Conservation (phyloP, 2,888 invertebrate genomes). For the Sminthurides aquaticus region DNA sequence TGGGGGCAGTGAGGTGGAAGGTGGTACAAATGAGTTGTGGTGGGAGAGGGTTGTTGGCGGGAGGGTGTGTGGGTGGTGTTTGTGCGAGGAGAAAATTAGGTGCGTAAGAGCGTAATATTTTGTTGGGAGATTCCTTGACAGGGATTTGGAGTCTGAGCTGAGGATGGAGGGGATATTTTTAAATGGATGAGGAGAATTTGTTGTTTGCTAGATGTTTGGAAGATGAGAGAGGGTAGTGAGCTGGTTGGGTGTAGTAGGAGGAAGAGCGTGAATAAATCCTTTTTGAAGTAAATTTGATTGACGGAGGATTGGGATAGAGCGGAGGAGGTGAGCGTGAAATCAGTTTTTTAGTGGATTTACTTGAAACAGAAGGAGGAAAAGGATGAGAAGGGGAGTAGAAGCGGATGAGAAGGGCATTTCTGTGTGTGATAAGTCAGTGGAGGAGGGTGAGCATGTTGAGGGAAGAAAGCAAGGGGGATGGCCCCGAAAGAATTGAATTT, state of each 20-base stretch:
- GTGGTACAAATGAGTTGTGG: background rate
- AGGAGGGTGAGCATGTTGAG: background rate
- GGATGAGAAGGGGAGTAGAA: background rate
- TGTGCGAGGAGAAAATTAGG: background rate
- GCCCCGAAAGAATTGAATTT: background rate
- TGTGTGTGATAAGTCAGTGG: background rate
- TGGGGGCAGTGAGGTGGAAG: background rate
- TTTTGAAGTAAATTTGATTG: background rate
- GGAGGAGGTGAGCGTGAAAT: background rate
- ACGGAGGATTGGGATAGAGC: background rate
- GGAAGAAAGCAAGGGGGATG: background rate
- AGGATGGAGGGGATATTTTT: background rate
- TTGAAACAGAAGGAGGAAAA: background rate
- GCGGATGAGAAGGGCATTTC: background rate
- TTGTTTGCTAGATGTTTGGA: background rate
- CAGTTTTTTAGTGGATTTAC: background rate
- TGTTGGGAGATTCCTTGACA: background rate
- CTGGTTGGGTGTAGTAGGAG: background rate
- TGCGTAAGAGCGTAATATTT: background rate
- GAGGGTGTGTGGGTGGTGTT: background rate
- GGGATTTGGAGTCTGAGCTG: background rate
- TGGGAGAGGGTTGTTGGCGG: background rate
- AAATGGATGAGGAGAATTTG: background rate
- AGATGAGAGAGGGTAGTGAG: background rate
- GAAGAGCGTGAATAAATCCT: background rate